A percentile compares a stretch with the other conserved stretches of the same genome.
Conservation (phyloP, 2,797 vertebrate genomes). For the Pagetopsis macropterus region DNA sequence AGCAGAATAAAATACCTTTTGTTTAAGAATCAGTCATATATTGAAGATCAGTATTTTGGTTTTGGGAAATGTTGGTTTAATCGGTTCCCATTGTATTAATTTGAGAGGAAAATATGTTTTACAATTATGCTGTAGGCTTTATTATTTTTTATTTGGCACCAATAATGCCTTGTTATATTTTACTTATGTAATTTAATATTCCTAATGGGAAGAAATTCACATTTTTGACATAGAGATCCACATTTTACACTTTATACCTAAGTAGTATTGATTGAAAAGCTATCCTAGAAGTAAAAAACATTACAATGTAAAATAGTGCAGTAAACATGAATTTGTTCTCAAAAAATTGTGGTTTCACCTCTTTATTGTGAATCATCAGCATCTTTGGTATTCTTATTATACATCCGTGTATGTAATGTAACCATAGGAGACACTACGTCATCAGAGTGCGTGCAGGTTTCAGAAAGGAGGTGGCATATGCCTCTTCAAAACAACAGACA, state of each 20-base stretch:
- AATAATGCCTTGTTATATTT: not conserved
- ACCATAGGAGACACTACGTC: slow-evolving; percentile 31
- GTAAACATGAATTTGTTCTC: too few species aligned
- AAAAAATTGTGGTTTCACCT: too few species aligned
- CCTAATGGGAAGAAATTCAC: not conserved
- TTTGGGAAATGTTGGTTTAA: not conserved
- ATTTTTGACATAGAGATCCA: not conserved
- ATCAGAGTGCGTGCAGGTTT: slow-evolving; percentile 64
- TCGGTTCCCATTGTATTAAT: not conserved
- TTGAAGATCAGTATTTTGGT: not conserved
- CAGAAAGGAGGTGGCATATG: slow-evolving; percentile 65
- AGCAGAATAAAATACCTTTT: not conserved
- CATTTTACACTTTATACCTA: not conserved
- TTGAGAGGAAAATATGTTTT: not conserved
- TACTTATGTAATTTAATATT: not conserved
- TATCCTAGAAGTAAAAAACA: not conserved
- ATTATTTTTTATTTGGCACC: not conserved
- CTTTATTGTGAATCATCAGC: too few species aligned
- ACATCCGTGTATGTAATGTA: not conserved
- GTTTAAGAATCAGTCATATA: not conserved
- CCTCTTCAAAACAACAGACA: slow-evolving; percentile 60
- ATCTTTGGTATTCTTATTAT: too few species aligned
- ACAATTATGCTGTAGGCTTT: accelerated
- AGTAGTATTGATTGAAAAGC: not conserved
- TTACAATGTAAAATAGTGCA: not conserved